Evolutionary conservation across 2,797 vertebrate species (phyloP), one percentile per base, ranked within the genome.

Genomic region (Enteromius mattozi): DNA sequence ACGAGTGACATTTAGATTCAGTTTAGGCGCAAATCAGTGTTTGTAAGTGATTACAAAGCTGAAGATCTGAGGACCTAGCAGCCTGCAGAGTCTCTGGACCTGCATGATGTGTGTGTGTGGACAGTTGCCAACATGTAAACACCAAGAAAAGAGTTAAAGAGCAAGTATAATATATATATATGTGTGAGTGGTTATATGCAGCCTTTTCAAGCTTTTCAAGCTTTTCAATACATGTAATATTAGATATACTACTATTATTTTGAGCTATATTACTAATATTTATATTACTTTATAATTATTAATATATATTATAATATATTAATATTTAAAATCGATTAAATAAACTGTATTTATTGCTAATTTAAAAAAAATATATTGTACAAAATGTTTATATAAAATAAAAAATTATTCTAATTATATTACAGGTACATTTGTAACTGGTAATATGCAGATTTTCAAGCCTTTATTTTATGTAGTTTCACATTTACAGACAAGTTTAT

Each of bases 11-110:
- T 71, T 8, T 30, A 40, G 13, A 27, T 4, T 9, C 2, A 1
- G 4, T 65, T 16, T 16, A 30, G 12, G 7, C 6, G 8, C 30
- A 68, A 30, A 13, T 14, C 0, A 24, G 9, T 10, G 6, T 19
- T 10, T 68, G 7, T 72, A 27, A 49, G 56, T 19, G 24, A 24
- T 27, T 51, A 21, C 7, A 14, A 49, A 81, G 19, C 56, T 45
- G 61, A 80, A 83, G 47, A 19, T 37, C 77, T 1, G 54, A 59
- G 19, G 24, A 68, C 35, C 54, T 59, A 84, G 78, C 54, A 30
- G 13, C 54, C n/a, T 85, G 69, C 70, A n/a, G 45, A 7, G 40
- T 12, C 12, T 33, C 37, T 49, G 56, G 33, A 27, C 47, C 24
- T 71, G 33, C 35, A 5, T 70, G 33, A 66, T 27, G 27, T 27